These are phyloP conservation scores for Tachystola acroxantha DNA, from an alignment of 2,888 invertebrate genomes.

Conservation along the genomic window DNA sequence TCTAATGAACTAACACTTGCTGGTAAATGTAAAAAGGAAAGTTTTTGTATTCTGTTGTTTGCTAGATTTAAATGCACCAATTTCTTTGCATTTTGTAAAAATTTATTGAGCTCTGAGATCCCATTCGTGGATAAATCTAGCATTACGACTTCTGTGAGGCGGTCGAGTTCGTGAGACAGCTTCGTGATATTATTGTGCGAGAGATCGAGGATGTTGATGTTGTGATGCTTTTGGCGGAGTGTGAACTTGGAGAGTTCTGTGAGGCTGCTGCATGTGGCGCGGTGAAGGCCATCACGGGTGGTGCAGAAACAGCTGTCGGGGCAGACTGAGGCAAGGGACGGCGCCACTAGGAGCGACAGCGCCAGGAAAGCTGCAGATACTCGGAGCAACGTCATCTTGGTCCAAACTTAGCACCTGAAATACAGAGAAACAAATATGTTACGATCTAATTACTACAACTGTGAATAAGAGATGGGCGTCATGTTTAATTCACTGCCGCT, in stretches of 20 bases:
- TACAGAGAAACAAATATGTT: conserved; percentile 17
- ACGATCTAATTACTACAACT: neutral
- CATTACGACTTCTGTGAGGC: conserved; percentile 78
- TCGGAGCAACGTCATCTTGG: conserved; percentile 53
- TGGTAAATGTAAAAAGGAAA: conserved; percentile 75
- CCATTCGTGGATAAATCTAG: conserved; percentile 81
- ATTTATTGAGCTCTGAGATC: conserved; percentile 76
- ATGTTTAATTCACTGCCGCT: conserved; percentile 11
- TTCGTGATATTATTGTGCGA: conserved; percentile 80
- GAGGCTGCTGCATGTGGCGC: conserved; percentile 82
- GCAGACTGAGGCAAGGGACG: conserved; percentile 56
- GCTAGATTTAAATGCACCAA: conserved; percentile 79
- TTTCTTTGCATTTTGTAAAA: conserved; percentile 77
- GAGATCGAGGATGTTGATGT: conserved; percentile 78
- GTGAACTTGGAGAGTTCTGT: conserved; percentile 85
- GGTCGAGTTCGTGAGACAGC: conserved; percentile 74
- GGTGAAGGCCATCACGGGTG: conserved; percentile 83
- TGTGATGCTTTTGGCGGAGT: conserved; percentile 68
- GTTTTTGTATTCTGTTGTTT: conserved; percentile 76
- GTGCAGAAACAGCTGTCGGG: conserved; percentile 77
- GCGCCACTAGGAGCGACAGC: conserved; percentile 43
- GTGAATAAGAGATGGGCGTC: conserved; percentile 6
- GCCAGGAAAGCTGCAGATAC: conserved; percentile 44
- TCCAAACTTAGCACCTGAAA: conserved; percentile 60
- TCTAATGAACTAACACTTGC: conserved; percentile 79